Base-by-base conservation (phyloP, 1,140 invertebrate species). In the Mactra quadrangularis region DNA sequence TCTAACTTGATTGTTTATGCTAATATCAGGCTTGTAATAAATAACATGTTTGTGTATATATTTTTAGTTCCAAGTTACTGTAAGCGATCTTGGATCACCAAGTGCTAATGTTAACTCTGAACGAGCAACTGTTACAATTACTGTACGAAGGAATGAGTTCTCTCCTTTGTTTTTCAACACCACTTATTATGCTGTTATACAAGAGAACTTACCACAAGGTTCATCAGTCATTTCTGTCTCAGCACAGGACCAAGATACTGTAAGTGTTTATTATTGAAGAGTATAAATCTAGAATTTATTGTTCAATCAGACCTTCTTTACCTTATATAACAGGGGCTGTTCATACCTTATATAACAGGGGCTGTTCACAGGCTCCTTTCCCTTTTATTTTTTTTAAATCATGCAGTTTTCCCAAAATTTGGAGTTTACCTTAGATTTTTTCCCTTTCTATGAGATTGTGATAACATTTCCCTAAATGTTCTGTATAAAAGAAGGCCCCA, bases 141-240 rank as follows among this genome's bases (percentile, higher is more conserved):
- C 50, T 38, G 82, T 91, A 9, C 66, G 31, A n/a, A 68, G 90
- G 1, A 91, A 91, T 62, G 15, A 76, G 22, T 74, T 85, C 27
- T 31, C 84, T 64, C 90, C 90, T 31, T 75, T 88, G 15, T 90
- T 91, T 68, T 88, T 85, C 76, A 86, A 86, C 47, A n/a, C 52
- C 17, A 64, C 64, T 0, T 88, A 87, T 70, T 55, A 71, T 38
- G 60, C 52, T 0, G 74, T 75, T 13, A 86, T 91, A 53, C 35
- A 74, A 6, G 87, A 90, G 76, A 85, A 64, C 22, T 45, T 50
- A 22, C n/a, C 45, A 19, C 35, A 81, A 4, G 74, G 81, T 3
- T 86, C 66, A 22, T 53, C 45, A 15, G 88, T 91, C 2, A 76
- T 85, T 25, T 50, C 29, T n/a, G 86, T 90, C 13, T 64, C 52